Conservation (phyloP, 2,113 vertebrate species). For the Ophthalmotilapia sp. region DNA sequence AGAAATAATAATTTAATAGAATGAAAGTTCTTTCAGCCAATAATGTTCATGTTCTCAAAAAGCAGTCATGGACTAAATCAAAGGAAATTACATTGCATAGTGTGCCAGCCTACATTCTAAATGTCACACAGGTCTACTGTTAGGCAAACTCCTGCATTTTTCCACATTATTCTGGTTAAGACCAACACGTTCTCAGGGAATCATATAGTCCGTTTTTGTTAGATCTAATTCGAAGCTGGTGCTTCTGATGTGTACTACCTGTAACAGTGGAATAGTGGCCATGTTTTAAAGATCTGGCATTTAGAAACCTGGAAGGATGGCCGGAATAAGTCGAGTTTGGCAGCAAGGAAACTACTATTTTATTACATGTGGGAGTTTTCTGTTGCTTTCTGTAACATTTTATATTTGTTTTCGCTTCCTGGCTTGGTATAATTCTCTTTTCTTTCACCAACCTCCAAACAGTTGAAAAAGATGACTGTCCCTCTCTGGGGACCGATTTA, state of each 20-base stretch:
- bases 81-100: not conserved
- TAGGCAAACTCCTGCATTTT: not conserved
- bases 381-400: not conserved
- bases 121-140: not conserved
- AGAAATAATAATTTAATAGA: not conserved
- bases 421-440: not conserved
- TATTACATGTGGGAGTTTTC: not conserved
- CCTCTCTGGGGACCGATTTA: not conserved
- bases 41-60: not conserved
- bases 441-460: not conserved
- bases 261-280: not conserved
- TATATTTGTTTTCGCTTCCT: not conserved
- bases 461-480: not conserved
- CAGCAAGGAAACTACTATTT: not conserved
- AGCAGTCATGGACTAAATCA: not conserved
- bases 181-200: not conserved
- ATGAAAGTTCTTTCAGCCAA: not conserved
- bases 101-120: not conserved
- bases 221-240: not conserved
- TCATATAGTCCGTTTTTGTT: not conserved
- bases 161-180: not conserved
- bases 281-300: not conserved
- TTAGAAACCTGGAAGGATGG: not conserved
- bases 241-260: not conserved
- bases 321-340: not conserved